These are phyloP conservation scores for Centropus unirufus DNA, from an alignment of 2,113 vertebrate species.

Conservation along the genomic window DNA sequence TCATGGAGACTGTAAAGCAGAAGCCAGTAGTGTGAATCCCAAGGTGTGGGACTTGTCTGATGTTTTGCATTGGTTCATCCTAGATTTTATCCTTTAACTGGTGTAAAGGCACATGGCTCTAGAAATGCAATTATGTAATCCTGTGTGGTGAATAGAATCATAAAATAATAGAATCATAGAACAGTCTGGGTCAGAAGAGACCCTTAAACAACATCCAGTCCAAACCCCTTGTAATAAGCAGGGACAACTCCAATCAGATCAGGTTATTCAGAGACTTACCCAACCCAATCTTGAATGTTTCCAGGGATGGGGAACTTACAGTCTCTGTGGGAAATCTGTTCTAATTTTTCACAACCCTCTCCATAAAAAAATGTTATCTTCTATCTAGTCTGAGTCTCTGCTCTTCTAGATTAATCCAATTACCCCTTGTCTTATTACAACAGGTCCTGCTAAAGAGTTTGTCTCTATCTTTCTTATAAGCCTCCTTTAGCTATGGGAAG, in stretches of 20 bases:
- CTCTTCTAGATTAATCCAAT: neutral
- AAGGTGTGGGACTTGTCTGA: neutral
- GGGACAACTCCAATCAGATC: no score
- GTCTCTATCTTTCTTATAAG: accelerated
- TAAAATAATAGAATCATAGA: no score
- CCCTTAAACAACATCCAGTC: neutral
- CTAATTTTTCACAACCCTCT: no score
- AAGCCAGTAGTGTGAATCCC: neutral
- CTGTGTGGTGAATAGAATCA: neutral
- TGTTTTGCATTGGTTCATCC: neutral
- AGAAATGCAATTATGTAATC: neutral
- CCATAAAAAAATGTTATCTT: no score
- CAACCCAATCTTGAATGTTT: no score
- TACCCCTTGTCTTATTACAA: accelerated
- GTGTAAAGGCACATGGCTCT: neutral
- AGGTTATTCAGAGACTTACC: neutral
- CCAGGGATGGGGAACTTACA: no score
- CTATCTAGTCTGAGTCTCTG: no score
- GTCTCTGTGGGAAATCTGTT: no score
- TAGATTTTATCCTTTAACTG: neutral
- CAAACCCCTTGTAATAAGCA: accelerated
- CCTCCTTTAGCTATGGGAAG: no score
- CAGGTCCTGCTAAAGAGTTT: no score
- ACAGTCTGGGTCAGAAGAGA: no score
- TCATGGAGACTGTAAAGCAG: neutral